phyloP scores from a whole-genome alignment of 2,113 vertebrate species.

The Scartelaos histophorus region DNA sequence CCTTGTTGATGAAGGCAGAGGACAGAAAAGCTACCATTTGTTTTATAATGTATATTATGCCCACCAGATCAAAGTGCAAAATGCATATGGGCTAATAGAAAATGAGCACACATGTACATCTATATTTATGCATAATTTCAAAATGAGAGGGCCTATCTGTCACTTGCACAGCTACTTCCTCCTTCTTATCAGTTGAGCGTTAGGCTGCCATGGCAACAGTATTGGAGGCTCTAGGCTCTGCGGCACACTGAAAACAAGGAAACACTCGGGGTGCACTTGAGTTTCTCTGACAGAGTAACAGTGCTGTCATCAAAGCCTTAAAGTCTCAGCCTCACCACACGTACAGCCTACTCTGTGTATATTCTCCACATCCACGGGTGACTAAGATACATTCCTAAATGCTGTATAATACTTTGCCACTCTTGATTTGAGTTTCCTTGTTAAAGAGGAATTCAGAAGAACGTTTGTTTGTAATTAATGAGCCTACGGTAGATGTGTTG shows the following conservation, averaged over 20 bases:
- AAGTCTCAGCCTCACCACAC: conserved; percentile 5
- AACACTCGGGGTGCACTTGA: conserved; percentile 52
- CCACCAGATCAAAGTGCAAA: not conserved
- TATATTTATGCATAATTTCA: not conserved
- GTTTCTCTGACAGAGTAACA: conserved; percentile 34
- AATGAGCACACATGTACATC: conserved; percentile 8
- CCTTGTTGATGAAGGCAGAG: not conserved
- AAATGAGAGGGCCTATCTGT: conserved; percentile 8
- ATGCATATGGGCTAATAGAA: not conserved
- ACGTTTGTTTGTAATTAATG: not conserved
- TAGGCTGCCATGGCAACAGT: conserved; percentile 42
- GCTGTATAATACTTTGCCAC: not conserved
- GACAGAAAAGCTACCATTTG: conserved; percentile 6
- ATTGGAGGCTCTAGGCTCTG: conserved; percentile 37
- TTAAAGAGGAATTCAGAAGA: not conserved
- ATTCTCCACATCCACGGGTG: conserved; percentile 27
- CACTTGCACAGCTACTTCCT: conserved; percentile 59
- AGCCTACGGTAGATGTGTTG: not conserved
- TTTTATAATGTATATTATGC: not conserved
- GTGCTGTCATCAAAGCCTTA: conserved; percentile 39
- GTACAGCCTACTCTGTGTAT: conserved; percentile 30
- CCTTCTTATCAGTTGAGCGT: conserved; percentile 63
- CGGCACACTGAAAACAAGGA: conserved; percentile 49
- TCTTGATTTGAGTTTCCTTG: not conserved
- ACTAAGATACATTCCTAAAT: not conserved